Conservation (phyloP, 2,797 vertebrate genomes). For the Argya squamiceps region DNA sequence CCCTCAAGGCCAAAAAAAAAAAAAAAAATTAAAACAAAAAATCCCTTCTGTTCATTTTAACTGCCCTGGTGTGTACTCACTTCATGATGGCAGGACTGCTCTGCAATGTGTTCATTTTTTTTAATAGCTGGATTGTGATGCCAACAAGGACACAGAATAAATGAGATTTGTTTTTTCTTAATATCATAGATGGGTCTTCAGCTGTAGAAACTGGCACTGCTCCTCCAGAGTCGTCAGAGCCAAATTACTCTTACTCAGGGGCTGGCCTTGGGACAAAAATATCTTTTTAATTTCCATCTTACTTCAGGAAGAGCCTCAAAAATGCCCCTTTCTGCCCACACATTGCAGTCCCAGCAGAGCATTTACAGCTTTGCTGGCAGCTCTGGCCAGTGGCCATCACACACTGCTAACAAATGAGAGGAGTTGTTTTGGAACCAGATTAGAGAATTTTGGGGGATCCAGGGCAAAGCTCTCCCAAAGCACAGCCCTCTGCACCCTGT, state of each 20-base stretch:
- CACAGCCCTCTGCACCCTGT: background rate
- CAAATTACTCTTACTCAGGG: conserved; percentile 36
- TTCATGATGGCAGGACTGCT: background rate
- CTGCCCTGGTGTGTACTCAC: background rate
- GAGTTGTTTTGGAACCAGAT: background rate
- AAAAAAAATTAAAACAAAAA: background rate
- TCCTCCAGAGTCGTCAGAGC: background rate
- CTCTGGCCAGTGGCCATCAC: conserved; percentile 1
- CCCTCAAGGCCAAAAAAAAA: background rate
- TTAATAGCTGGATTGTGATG: background rate
- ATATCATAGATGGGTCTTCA: conserved; percentile 40
- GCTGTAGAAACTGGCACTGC: conserved; percentile 35
- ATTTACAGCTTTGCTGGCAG: background rate
- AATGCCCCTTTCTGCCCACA: background rate
- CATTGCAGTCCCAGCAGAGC: conserved; percentile 1
- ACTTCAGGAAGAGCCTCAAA: conserved; percentile 28
- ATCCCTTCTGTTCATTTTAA: background rate
- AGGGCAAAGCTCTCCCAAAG: background rate
- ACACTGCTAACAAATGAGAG: background rate
- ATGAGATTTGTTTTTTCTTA: conserved; percentile 26
- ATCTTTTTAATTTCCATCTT: conserved; percentile 49
- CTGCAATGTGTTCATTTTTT: background rate
- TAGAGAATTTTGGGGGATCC: background rate
- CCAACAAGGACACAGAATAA: conserved; percentile 37
- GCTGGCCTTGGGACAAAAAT: conserved; percentile 52